phyloP scores from a whole-genome alignment of 2,113 vertebrate species.

The Camelus dromedarius region DNA sequence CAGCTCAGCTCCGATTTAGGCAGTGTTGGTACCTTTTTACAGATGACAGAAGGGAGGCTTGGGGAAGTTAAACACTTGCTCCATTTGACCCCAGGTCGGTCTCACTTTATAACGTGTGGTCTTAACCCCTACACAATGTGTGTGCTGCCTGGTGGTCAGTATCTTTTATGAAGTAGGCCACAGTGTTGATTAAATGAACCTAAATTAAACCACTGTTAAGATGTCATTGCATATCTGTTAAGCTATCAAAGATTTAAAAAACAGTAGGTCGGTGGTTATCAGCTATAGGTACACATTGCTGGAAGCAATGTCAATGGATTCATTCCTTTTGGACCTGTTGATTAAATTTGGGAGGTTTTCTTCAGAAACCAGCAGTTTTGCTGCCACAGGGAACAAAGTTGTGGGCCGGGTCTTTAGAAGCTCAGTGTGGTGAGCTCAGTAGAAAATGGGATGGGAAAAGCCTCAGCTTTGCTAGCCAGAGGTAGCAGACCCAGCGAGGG shows the following conservation, averaged over 20 bases:
- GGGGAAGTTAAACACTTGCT: background rate
- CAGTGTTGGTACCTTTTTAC: background rate
- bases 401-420: background rate
- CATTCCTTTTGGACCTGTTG: background rate
- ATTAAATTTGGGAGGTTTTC: background rate
- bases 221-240: background rate
- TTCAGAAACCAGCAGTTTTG: background rate
- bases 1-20: background rate
- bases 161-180: background rate
- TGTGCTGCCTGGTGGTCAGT: background rate
- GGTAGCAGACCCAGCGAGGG: background rate
- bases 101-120: background rate
- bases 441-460: background rate
- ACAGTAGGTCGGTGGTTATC: background rate
- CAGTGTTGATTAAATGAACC: background rate
- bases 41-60: background rate
- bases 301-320: background rate
- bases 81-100: background rate
- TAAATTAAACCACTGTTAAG: background rate
- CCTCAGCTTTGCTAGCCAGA: background rate
- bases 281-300: background rate
- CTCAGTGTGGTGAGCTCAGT: background rate
- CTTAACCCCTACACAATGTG: background rate
- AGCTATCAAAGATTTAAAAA: constrained; percentile 5
- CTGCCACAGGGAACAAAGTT: background rate